A percentile compares a stretch with the other conserved stretches of the same genome.
These are phyloP conservation scores for Hyposmocoma kahamanoa DNA, from an alignment of 1,140 invertebrate species.

Conservation along the genomic window DNA sequence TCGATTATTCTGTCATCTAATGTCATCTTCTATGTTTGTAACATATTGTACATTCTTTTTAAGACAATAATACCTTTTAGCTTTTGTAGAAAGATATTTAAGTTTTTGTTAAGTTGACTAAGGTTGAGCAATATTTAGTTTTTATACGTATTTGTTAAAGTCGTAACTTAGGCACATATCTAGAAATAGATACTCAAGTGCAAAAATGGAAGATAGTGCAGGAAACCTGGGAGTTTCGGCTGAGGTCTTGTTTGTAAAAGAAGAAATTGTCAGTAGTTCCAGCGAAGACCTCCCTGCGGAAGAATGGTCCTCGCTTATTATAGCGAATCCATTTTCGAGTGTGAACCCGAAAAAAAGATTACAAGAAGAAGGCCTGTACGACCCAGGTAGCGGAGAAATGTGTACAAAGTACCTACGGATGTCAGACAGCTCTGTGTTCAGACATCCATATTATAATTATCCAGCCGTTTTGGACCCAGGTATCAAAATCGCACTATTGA, in stretches of 20 bases:
- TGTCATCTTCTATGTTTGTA: too few species aligned
- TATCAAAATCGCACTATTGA: conserved; percentile 53
- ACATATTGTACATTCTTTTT: too few species aligned
- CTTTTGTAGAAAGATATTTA: too few species aligned
- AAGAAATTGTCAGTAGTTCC: conserved; percentile 20
- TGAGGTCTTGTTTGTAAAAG: conserved; percentile 17
- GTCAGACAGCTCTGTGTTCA: conserved; percentile 63
- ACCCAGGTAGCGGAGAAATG: conserved; percentile 46
- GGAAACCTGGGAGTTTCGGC: too few species aligned
- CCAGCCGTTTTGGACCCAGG: conserved; percentile 67
- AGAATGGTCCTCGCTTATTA: conserved; percentile 44
- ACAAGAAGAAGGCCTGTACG: conserved; percentile 26
- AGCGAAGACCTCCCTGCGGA: conserved; percentile 42
- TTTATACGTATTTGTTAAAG: too few species aligned
- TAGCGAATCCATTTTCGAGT: not conserved
- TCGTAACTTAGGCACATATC: too few species aligned
- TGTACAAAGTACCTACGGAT: conserved; percentile 46
- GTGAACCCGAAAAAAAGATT: not conserved
- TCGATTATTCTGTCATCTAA: too few species aligned
- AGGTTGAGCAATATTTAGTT: too few species aligned
- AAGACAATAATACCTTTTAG: too few species aligned
- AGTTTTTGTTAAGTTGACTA: too few species aligned
- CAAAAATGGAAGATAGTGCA: too few species aligned
- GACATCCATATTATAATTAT: conserved; percentile 67
- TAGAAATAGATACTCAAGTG: too few species aligned